Evolutionary conservation across 2,797 vertebrate species (phyloP).

Genomic region (Tamandua tetradactyla): DNA sequence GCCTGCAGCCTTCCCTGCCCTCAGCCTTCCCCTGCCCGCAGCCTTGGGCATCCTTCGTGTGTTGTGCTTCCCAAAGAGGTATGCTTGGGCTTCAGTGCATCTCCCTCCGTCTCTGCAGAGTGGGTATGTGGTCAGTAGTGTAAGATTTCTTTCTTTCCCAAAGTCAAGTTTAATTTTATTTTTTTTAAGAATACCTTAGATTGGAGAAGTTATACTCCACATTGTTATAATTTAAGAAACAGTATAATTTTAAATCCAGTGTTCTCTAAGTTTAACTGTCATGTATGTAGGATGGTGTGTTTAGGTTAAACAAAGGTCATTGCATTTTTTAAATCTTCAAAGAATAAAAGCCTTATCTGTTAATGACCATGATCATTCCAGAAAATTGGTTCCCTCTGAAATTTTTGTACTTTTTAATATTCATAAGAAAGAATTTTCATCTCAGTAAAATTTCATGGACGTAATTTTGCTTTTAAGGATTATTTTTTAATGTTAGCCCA

Average conservation of each 20-base stretch:
- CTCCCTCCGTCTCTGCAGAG: too few relatives aligned
- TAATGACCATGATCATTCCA: background rate
- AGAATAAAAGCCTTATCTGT: background rate
- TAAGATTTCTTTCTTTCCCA: too few relatives aligned
- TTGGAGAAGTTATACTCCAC: background rate
- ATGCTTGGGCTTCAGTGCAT: too few relatives aligned
- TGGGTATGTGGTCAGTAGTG: too few relatives aligned
- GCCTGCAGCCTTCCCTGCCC: too few relatives aligned
- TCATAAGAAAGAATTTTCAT: background rate
- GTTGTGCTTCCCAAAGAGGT: too few relatives aligned
- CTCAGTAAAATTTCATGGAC: background rate
- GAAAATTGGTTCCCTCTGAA: background rate
- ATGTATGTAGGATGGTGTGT: background rate
- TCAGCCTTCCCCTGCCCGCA: too few relatives aligned
- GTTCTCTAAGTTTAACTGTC: background rate
- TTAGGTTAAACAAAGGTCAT: background rate
- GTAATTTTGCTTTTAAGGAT: background rate
- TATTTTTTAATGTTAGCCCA: background rate
- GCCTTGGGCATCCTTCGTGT: too few relatives aligned
- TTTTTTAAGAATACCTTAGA: background rate
- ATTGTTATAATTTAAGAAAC: background rate
- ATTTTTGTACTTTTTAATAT: background rate
- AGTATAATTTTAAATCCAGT: background rate
- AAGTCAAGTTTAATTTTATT: too few relatives aligned
- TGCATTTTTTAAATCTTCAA: background rate